Conservation (phyloP, 2,113 vertebrate genomes). For the Anoura caudifer region DNA sequence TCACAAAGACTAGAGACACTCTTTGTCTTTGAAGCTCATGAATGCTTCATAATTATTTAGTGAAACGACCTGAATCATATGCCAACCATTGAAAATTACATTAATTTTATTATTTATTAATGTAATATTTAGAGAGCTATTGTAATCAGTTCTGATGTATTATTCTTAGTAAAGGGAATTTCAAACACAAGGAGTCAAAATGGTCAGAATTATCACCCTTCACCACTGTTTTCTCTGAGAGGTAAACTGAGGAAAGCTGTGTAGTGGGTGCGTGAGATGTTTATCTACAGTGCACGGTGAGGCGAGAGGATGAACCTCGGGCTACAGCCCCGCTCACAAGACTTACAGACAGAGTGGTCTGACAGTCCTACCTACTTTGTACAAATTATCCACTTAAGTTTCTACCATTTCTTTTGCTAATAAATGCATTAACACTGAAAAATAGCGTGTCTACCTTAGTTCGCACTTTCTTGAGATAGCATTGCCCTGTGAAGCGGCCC, state of each 20-base stretch:
- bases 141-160: not conserved
- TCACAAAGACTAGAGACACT: not conserved
- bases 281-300: not conserved
- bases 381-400: not conserved
- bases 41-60: not conserved
- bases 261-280: accelerated
- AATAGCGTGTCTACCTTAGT: not conserved
- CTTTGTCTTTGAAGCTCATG: not conserved
- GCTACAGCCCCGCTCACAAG: not conserved
- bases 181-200: not conserved
- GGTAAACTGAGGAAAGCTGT: not conserved
- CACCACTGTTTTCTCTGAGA: not conserved
- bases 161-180: not conserved
- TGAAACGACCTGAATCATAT: not conserved
- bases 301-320: not conserved
- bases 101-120: not conserved
- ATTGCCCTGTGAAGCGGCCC: not conserved
- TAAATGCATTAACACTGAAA: not conserved
- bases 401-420: not conserved
- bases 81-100: not conserved
- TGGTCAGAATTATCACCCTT: not conserved
- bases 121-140: not conserved
- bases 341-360: not conserved
- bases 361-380: no score
- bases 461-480: not conserved